These are phyloP conservation scores for Plebejus melissa DNA, from an alignment of 2,888 invertebrate genomes.

Conservation along the genomic window DNA sequence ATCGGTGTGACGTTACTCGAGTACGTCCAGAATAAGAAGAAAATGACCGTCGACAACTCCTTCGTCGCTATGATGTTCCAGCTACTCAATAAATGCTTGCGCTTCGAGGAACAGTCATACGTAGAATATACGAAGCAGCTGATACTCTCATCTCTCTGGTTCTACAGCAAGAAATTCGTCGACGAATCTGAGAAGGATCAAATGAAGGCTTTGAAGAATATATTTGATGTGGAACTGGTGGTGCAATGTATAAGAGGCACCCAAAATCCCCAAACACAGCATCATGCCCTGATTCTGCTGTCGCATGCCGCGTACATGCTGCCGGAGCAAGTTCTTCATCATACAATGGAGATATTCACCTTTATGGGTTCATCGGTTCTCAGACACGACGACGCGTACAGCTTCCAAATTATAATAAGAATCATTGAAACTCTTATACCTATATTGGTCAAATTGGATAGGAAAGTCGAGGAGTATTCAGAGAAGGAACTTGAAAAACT, in stretches of 20 bases:
- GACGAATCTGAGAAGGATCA: slow-evolving; percentile 60
- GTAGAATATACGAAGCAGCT: slow-evolving; percentile 95
- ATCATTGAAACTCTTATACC: slow-evolving; percentile 95
- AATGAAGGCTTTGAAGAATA: slow-evolving; percentile 65
- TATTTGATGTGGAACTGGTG: slow-evolving; percentile 85
- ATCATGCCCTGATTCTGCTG: slow-evolving; percentile 92
- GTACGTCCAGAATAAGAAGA: slow-evolving; percentile 91
- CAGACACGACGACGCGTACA: slow-evolving; percentile 96
- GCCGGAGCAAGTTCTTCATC: slow-evolving; percentile 92
- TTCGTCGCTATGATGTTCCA: slow-evolving; percentile 88
- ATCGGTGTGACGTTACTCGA: slow-evolving; percentile 89
- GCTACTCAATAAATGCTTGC: slow-evolving; percentile 86
- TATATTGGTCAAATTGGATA: slow-evolving; percentile 82
- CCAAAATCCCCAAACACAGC: slow-evolving; percentile 96
- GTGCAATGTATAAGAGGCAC: slow-evolving; percentile 94
- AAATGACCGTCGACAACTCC: slow-evolving; percentile 81
- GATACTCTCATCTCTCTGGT: slow-evolving; percentile 86
- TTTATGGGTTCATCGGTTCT: slow-evolving; percentile 97
- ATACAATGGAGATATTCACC: slow-evolving; percentile 97
- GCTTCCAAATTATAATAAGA: slow-evolving; percentile 94
- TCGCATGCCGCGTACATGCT: slow-evolving; percentile 87
- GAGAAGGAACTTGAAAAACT: slow-evolving; percentile 60
- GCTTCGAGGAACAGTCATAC: slow-evolving; percentile 88
- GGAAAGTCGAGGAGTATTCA: slow-evolving; percentile 54
- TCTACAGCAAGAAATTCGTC: slow-evolving; percentile 82